Conservation (phyloP, 2,797 vertebrate species). For the Heliangelus exortis region DNA sequence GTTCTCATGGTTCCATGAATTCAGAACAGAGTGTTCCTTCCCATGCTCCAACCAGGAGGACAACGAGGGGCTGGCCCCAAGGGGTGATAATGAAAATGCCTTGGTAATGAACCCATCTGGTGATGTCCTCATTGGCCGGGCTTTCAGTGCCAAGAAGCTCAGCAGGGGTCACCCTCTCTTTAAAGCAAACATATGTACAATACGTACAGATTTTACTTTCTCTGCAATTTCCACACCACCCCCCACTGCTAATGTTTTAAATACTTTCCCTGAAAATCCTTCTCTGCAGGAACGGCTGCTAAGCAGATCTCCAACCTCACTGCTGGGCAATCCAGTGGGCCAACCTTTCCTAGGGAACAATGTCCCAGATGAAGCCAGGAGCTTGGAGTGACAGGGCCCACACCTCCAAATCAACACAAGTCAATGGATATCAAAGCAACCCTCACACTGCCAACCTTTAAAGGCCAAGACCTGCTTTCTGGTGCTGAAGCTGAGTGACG, state of each 20-base stretch:
- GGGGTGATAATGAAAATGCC: constrained; percentile 61
- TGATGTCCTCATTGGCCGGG: constrained; percentile 62
- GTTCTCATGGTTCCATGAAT: constrained; percentile 31
- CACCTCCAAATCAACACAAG: background rate
- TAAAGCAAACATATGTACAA: constrained; percentile 68
- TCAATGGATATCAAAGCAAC: background rate
- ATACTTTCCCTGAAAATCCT: constrained; percentile 57
- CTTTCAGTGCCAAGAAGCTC: constrained; percentile 51
- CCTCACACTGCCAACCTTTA: background rate
- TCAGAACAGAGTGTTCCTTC: constrained; percentile 72
- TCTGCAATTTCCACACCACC: constrained; percentile 2
- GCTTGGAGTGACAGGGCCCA: background rate
- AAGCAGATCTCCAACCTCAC: background rate
- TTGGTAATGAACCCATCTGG: constrained; percentile 69
- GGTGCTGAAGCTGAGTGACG: background rate
- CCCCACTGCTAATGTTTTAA: constrained; percentile 58
- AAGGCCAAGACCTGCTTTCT: background rate
- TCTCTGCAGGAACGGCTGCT: constrained; percentile 27
- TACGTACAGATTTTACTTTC: constrained; percentile 39
- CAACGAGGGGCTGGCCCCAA: constrained; percentile 43
- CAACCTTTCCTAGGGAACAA: background rate
- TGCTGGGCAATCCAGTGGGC: background rate
- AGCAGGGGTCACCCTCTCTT: constrained; percentile 53
- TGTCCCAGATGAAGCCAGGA: background rate
- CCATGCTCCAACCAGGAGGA: constrained; percentile 55